phyloP scores from a whole-genome alignment of 2,113 vertebrate genomes.

The Hemiprocne comata region DNA sequence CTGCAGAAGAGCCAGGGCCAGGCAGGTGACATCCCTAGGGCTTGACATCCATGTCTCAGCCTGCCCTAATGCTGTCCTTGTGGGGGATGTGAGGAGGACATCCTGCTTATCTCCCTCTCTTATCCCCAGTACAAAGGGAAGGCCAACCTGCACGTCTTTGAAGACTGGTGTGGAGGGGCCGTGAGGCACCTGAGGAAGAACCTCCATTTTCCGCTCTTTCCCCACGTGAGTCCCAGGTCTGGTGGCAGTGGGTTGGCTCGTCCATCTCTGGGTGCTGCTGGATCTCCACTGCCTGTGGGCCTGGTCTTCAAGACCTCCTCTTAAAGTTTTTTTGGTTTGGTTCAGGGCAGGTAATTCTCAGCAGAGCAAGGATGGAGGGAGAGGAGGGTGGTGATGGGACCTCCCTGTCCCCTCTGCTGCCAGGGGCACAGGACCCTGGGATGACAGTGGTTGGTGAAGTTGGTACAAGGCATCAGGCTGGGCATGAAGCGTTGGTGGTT shows the following conservation, averaged over 20 bases:
- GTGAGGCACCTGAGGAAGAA: conserved; percentile 91
- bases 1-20: neutral
- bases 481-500: fast-evolving
- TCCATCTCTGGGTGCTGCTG: neutral
- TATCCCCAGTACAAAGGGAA: conserved; percentile 88
- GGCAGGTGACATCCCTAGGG: neutral
- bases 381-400: neutral
- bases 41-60: neutral
- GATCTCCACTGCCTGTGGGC: neutral
- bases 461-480: neutral
- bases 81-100: neutral
- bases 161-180: conserved; percentile 97
- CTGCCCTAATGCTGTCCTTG: neutral
- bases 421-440: fast-evolving
- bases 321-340: neutral
- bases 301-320: neutral
- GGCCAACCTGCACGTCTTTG: conserved; percentile 95
- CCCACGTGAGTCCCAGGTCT: conserved; percentile 84
- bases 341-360: neutral
- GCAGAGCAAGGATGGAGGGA: neutral
- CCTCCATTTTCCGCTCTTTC: conserved; percentile 94
- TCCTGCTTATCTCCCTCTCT: neutral
- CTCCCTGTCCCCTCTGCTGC: too few species aligned
- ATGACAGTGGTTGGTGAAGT: fast-evolving
- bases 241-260: fast-evolving